Conservation (phyloP, 2,888 invertebrate genomes). For the Anagyrus pseudococci region DNA sequence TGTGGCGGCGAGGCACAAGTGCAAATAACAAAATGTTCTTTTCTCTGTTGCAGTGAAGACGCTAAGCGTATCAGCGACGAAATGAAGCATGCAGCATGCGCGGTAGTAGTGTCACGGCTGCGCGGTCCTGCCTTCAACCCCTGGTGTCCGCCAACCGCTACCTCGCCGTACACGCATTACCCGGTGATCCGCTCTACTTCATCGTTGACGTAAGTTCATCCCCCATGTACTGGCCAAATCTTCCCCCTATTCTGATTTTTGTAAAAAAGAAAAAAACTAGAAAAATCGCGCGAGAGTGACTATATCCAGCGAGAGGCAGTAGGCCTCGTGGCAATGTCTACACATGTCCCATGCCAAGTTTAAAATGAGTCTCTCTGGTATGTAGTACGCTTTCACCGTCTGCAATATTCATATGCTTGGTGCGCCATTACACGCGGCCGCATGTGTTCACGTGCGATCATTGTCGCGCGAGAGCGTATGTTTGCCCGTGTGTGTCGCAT, state of each 20-base stretch:
- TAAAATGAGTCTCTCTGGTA: conserved; percentile 45
- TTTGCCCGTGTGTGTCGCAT: conserved; percentile 1
- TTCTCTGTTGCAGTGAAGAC: conserved; percentile 54
- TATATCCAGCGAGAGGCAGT: no score
- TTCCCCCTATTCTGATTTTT: no score
- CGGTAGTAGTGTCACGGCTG: conserved; percentile 63
- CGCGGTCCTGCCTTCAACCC: conserved; percentile 63
- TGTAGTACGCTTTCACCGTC: conserved; percentile 54
- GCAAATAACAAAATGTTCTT: not conserved
- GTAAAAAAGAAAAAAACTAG: no score
- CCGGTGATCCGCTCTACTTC: conserved; percentile 66
- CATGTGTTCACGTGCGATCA: conserved; percentile 31
- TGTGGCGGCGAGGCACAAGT: no score
- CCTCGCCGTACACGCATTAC: conserved; percentile 61
- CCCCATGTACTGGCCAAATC: no score
- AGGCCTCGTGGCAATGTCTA: conserved; percentile 24
- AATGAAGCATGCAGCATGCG: conserved; percentile 63
- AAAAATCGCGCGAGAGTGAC: no score
- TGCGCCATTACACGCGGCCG: conserved; percentile 23
- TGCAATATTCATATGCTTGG: conserved; percentile 49
- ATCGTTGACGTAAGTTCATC: conserved; percentile 58
- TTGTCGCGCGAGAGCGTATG: conserved; percentile 32
- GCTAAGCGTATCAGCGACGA: conserved; percentile 62
- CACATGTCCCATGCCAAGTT: conserved; percentile 23
- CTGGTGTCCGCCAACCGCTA: conserved; percentile 63